Conservation (phyloP, 2,888 invertebrate species). For the Smittia sp. region DNA sequence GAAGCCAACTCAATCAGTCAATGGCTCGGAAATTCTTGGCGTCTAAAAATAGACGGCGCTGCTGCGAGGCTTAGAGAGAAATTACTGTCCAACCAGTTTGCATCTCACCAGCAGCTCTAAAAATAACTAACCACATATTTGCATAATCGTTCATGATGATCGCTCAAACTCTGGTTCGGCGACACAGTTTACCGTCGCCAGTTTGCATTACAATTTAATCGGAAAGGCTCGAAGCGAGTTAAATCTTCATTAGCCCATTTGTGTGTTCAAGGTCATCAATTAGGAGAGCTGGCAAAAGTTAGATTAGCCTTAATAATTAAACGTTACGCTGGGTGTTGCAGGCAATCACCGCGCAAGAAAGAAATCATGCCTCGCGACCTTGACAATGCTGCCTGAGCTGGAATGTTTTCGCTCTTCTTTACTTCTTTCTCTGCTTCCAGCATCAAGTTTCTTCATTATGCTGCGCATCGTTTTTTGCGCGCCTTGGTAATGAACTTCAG, state of each 20-base stretch:
- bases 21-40: not conserved
- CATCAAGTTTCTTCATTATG: slow-evolving; percentile 18
- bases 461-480: not conserved
- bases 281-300: slow-evolving; percentile 2
- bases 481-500: slow-evolving; percentile 20
- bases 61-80: slow-evolving; percentile 4
- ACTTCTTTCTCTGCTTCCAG: not conserved
- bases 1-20: slow-evolving; percentile 38
- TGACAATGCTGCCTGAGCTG: slow-evolving; percentile 22
- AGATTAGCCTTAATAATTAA: slow-evolving; percentile 36
- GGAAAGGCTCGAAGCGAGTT: not conserved
- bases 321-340: not conserved
- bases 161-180: no score
- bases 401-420: not conserved
- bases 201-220: not conserved
- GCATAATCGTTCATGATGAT: slow-evolving; percentile 33
- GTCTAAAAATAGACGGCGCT: slow-evolving; percentile 24
- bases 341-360: not conserved
- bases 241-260: slow-evolving; percentile 29
- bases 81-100: not conserved
- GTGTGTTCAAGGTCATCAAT: slow-evolving; percentile 25
- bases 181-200: not conserved
- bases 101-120: not conserved
- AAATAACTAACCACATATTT: slow-evolving; percentile 27
- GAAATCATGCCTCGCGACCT: slow-evolving; percentile 17